phyloP scores from a whole-genome alignment of 2,797 vertebrate genomes.

The Pantherophis vulpinus region DNA sequence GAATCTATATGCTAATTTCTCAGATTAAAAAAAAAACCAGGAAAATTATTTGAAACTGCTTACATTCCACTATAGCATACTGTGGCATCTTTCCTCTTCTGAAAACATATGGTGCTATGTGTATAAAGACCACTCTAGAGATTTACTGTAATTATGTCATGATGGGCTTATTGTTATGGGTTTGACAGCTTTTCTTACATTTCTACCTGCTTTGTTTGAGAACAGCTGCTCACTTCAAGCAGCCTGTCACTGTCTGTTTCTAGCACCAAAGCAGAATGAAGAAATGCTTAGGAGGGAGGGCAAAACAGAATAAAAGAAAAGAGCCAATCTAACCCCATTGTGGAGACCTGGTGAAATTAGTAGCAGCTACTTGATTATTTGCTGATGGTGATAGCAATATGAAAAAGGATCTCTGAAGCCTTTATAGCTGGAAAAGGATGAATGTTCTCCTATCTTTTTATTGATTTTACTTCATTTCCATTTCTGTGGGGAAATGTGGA shows the following conservation, averaged over 20 bases:
- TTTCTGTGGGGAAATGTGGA: neutral
- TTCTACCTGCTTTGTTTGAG: constrained; percentile 69
- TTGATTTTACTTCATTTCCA: constrained; percentile 43
- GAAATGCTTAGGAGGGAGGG: constrained; percentile 67
- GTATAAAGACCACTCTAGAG: constrained; percentile 61
- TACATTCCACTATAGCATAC: constrained; percentile 44
- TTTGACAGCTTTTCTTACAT: constrained; percentile 59
- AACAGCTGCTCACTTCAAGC: constrained; percentile 73
- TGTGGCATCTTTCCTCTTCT: constrained; percentile 36
- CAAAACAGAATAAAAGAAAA: constrained; percentile 57
- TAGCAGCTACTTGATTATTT: constrained; percentile 66
- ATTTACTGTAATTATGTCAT: constrained; percentile 68
- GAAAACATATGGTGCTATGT: constrained; percentile 67
- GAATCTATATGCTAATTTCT: constrained; percentile 62
- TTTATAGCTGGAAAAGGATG: constrained; percentile 50
- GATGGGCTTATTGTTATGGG: constrained; percentile 66
- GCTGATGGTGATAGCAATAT: constrained; percentile 55
- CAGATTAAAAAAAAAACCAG: constrained; percentile 51
- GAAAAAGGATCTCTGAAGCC: constrained; percentile 43
- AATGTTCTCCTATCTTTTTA: constrained; percentile 54
- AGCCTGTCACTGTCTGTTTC: constrained; percentile 57
- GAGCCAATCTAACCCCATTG: constrained; percentile 52
- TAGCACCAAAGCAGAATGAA: constrained; percentile 54
- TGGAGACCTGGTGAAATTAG: constrained; percentile 59
- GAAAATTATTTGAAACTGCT: constrained; percentile 49